Base-by-base conservation (phyloP, 2,888 invertebrate genomes). In the Molorchus minor region DNA sequence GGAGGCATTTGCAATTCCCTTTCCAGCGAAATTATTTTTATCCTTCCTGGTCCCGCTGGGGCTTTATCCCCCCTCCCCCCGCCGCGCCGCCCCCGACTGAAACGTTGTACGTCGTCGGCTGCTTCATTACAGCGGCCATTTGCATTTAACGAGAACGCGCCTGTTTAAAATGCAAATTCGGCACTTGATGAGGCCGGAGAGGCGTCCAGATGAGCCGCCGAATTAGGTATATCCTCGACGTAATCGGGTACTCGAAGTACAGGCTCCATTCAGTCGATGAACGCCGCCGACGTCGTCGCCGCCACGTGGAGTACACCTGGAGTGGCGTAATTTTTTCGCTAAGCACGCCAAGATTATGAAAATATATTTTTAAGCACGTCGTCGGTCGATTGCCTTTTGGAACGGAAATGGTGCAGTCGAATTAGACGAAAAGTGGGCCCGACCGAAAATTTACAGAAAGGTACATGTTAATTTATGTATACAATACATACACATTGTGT, bases 91-190 rank as follows among this genome's bases (percentile, higher is more conserved):
- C n/a, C n/a, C n/a, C n/a, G n/a, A n/a, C n/a, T n/a, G n/a, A n/a
- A 21, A 35, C 21, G 38, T 45, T 45, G 56, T 47, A 20, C 30
- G 45, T 20, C 56, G 55, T 40, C 61, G 68, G 70, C 65, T 68
- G 73, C 73, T 75, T 78, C 76, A 71, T 73, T 71, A 71, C 66
- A 56, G 70, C 72, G 70, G 75, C 77, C 76, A 78, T 78, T 78
- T 77, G 78, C 78, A 78, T 78, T 77, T 76, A 75, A 74, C 75
- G 74, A 75, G 73, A 71, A 71, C 60, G 62, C 57, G 66, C 49
- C 63, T 65, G 69, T 65, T 68, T 67, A 68, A 66, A 69, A 69
- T 69, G 69, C 68, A 69, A 69, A 69, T 69, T 64, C 54, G 58
- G 52, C 3, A 13, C 41, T 36, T 52, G 52, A 52, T 41, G 52